Conservation (phyloP, 2,797 vertebrate species). For the Lagothrix lagotricha region DNA sequence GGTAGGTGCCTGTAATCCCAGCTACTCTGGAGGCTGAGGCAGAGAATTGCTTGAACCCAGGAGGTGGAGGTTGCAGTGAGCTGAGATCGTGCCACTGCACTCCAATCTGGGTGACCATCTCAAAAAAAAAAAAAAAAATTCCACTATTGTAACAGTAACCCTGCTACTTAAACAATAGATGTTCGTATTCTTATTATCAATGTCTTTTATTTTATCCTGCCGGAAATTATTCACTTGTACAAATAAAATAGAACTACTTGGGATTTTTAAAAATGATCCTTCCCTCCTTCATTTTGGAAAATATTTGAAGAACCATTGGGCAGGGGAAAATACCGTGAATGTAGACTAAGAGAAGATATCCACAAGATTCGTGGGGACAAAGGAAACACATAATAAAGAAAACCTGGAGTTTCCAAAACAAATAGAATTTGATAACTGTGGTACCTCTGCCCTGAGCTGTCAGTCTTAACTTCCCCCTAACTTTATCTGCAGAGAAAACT, state of each 20-base stretch:
- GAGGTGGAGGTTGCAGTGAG: no score
- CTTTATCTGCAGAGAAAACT: accelerated
- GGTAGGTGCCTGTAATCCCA: no score
- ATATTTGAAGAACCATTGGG: not conserved
- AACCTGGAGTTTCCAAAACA: not conserved
- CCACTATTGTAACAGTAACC: not conserved
- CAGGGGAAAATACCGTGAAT: not conserved
- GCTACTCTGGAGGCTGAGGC: no score
- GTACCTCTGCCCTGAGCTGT: not conserved
- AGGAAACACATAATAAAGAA: not conserved
- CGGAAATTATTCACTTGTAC: not conserved
- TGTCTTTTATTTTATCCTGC: not conserved
- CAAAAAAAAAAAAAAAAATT: no score
- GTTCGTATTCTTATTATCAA: no score
- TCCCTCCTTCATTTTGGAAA: not conserved
- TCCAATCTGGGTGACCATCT: no score
- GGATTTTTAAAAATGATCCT: not conserved
- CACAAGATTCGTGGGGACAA: not conserved
- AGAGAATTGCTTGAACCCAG: no score
- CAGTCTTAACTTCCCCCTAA: not conserved
- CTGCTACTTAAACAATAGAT: not conserved
- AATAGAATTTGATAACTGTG: not conserved
- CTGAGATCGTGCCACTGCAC: no score
- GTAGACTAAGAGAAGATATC: not conserved
- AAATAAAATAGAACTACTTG: not conserved